Evolutionary conservation across 2,888 invertebrate species (phyloP).

Genomic region (Pachymerium ferrugineum): DNA sequence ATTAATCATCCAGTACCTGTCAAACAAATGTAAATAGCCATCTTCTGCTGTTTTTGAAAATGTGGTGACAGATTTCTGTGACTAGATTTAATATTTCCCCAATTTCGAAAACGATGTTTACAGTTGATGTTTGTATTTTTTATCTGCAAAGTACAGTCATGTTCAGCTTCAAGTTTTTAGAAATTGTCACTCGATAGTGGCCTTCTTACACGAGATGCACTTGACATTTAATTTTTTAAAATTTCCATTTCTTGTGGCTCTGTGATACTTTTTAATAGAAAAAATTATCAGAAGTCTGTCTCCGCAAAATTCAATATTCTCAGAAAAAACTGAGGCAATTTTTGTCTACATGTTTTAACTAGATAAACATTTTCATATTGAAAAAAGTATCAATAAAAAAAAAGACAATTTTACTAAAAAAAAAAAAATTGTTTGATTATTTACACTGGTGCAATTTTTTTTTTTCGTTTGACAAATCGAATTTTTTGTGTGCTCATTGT

Average conservation of each 20-base stretch:
- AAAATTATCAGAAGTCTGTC: not conserved
- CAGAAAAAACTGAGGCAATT: not conserved
- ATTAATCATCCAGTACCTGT: constrained; percentile 21
- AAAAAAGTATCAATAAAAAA: constrained; percentile 15
- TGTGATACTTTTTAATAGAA: not conserved
- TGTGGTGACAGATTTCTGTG: constrained; percentile 23
- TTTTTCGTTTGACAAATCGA: not conserved
- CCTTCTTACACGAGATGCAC: constrained; percentile 4
- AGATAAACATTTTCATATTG: constrained; percentile 27
- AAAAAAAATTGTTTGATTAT: constrained; percentile 3
- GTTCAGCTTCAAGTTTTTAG: not conserved
- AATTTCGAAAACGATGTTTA: not conserved
- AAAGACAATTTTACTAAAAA: constrained; percentile 23
- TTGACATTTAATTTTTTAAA: not conserved
- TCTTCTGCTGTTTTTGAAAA: constrained; percentile 1
- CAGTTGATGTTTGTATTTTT: not conserved
- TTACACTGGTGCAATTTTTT: not conserved
- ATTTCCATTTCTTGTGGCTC: constrained; percentile 23
- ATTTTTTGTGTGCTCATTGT: not conserved
- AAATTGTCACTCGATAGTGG: not conserved
- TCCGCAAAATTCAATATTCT: constrained; percentile 4
- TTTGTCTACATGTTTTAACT: constrained; percentile 25
- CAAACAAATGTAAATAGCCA: constrained; percentile 25
- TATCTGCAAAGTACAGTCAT: not conserved
- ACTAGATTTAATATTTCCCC: not conserved